phyloP scores from a whole-genome alignment of 2,797 vertebrate species.

The Varecia variegata region DNA sequence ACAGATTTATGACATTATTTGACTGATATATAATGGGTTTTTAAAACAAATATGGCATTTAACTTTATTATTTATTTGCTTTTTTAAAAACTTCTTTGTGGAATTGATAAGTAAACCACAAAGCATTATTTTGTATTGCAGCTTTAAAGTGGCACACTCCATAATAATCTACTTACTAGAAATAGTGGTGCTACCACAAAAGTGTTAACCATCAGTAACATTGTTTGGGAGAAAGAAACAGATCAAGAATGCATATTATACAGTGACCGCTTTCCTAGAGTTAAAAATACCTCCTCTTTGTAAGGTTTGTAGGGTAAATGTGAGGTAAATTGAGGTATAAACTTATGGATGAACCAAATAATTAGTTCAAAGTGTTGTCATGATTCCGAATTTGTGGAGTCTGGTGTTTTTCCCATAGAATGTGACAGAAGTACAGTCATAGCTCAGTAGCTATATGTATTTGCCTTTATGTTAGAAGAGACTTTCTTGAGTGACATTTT shows the following conservation, averaged over 20 bases:
- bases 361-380: conserved; percentile 75
- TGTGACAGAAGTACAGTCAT: conserved; percentile 76
- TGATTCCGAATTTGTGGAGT: conserved; percentile 75
- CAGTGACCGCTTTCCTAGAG: conserved; percentile 73
- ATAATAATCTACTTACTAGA: conserved; percentile 78
- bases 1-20: conserved; percentile 60
- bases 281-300: conserved; percentile 64
- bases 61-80: conserved; percentile 64
- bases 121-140: conserved; percentile 85
- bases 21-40: background rate
- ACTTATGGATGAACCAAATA: conserved; percentile 80
- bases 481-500: conserved; percentile 68
- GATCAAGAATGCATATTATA: conserved; percentile 64
- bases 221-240: conserved; percentile 57
- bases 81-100: conserved; percentile 52
- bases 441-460: conserved; percentile 77
- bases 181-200: conserved; percentile 82
- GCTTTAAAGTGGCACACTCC: conserved; percentile 84
- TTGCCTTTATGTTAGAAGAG: conserved; percentile 79
- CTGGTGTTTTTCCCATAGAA: conserved; percentile 80
- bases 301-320: conserved; percentile 75
- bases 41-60: conserved; percentile 52
- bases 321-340: conserved; percentile 77
- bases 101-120: conserved; percentile 11
- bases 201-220: conserved; percentile 64